phyloP scores from a whole-genome alignment of 2,888 invertebrate species.

The Sialis fuliginosa region DNA sequence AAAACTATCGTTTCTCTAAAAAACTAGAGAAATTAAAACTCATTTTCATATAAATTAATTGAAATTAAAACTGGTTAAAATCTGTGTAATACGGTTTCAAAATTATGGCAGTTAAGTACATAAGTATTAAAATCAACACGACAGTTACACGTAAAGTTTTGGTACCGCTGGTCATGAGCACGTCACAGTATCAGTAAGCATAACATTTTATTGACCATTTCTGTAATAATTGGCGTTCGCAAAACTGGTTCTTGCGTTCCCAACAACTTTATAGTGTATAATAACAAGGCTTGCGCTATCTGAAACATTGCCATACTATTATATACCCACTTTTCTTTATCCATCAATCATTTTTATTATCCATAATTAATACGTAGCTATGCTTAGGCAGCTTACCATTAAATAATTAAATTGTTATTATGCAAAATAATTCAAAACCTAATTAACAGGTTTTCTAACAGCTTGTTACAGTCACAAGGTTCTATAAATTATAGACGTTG shows the following conservation, averaged over 20 bases:
- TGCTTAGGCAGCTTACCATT: conserved; percentile 2
- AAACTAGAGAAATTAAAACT: no score
- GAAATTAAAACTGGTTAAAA: no score
- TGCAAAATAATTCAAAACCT: conserved; percentile 5
- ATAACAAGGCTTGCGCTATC: neutral
- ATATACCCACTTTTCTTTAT: neutral
- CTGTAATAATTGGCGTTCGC: neutral
- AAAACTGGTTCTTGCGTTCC: neutral
- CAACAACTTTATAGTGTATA: neutral
- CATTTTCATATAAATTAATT: no score
- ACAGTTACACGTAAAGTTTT: no score
- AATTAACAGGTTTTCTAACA: conserved; percentile 1
- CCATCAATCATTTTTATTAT: conserved; percentile 4
- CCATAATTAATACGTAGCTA: conserved; percentile 2
- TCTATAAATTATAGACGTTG: no score
- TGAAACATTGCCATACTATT: neutral
- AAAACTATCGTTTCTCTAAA: no score
- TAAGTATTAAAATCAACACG: no score
- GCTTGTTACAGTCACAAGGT: no score
- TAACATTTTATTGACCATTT: neutral
- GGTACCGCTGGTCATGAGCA: no score
- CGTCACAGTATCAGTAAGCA: neutral
- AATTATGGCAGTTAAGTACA: no score
- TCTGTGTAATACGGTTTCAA: no score
- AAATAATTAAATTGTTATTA: conserved; percentile 4